A percentile compares a stretch with the other conserved stretches of the same genome.
phyloP scores from a whole-genome alignment of 2,113 vertebrate genomes.

The Pituophis catenifer region DNA sequence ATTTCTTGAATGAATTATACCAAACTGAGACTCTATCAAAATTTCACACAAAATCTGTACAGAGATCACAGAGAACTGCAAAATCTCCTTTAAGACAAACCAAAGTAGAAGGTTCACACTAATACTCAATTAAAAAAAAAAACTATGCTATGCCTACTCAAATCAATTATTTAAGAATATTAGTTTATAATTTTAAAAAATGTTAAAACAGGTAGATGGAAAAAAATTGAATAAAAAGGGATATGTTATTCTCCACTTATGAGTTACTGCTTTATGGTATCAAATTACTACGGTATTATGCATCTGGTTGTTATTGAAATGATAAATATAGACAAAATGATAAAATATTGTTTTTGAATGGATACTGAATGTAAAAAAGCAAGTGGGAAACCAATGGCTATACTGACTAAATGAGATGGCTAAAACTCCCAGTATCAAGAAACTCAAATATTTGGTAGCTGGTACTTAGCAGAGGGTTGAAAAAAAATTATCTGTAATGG shows the following conservation, averaged over 20 bases:
- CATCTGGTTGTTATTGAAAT: not conserved
- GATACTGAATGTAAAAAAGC: not conserved
- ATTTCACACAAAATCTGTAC: not conserved
- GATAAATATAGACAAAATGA: not conserved
- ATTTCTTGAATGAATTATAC: not conserved
- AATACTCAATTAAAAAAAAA: not conserved
- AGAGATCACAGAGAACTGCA: not conserved
- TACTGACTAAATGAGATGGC: not conserved
- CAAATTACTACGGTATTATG: not conserved
- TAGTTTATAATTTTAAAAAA: constrained; percentile 16
- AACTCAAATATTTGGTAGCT: not conserved
- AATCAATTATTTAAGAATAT: constrained; percentile 30
- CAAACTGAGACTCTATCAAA: constrained; percentile 19
- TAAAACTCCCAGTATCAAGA: not conserved
- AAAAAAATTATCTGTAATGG: not conserved
- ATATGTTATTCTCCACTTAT: not conserved
- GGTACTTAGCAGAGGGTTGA: not conserved
- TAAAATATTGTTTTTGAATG: not conserved
- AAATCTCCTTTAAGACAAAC: not conserved
- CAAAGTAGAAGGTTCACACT: constrained; percentile 10
- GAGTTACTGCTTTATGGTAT: not conserved
- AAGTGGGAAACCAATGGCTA: not conserved
- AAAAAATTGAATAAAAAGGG: not conserved
- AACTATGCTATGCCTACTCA: constrained; percentile 23
- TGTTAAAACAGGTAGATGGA: constrained; percentile 29